Evolutionary conservation across 2,888 invertebrate genomes (phyloP), one percentile per base, ranked within the genome.

Genomic region (Limnephilus auricula): DNA sequence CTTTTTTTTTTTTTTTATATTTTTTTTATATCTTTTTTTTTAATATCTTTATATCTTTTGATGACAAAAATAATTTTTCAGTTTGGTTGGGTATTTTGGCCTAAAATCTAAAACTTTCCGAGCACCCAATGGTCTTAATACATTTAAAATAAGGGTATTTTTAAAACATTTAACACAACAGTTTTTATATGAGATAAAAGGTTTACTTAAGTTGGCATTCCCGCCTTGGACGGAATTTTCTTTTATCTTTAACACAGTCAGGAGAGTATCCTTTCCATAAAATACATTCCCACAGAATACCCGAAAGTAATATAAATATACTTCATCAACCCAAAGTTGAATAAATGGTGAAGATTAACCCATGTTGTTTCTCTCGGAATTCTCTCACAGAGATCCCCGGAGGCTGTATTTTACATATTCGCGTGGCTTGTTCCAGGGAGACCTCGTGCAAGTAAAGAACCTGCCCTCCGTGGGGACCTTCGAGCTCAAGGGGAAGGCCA

Each of bases 371-470:
- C 80, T 32, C 31, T 32, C 18, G 18, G 30, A 80, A 13, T 32
- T 31, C 6, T 80, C 31, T 32, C 0, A 31, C 80, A 12, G 6
- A 15, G 25, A 15, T 13, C 4, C 31, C 80, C 30, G 32, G 9
- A 31, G 31, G 80, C 31, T 31, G 80, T 80, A 18, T 32, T 32
- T 80, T 31, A 80, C 65, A 65, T 65, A 25, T 65, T 25, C 65
- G 4, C 65, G 65, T 65, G 65, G 65, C 30, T 87, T 34, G 5
- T 83, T 95, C 50, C 96, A 98, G 98, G 99, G 99, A 1, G 99
- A 99, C 94, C 96, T 99, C 93, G 99, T 99, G 32, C 98, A 98
- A 94, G 96, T 99, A 94, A 98, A 98, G 94, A 97, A 97, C 94
- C 96, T 99, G 91, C 97, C 97, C 45, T 95, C 96, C 91, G 95